Percentiles rank a stretch among this genome's conserved stretches.
Conservation (phyloP, 2,797 vertebrate genomes). For the Rhinichthys osculus region DNA sequence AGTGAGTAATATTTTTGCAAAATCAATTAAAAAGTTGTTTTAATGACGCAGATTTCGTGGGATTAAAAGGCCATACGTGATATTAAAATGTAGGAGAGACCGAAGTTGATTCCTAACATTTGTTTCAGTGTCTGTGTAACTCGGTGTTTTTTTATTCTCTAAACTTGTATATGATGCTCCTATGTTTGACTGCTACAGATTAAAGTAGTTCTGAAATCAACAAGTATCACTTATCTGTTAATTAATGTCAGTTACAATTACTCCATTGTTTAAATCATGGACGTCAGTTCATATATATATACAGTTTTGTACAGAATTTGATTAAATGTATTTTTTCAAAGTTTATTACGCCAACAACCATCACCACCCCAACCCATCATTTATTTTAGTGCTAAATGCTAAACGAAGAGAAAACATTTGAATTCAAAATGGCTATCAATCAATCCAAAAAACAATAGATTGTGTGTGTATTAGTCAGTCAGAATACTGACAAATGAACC, state of each 20-base stretch:
- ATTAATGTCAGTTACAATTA: neutral
- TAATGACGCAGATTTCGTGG: neutral
- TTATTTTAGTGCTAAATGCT: neutral
- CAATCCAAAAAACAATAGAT: neutral
- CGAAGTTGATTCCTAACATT: neutral
- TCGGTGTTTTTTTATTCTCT: neutral
- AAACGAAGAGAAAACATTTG: neutral
- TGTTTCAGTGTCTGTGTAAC: neutral
- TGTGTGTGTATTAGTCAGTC: neutral
- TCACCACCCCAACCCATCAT: too few species aligned
- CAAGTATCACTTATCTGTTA: neutral
- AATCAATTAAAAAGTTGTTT: neutral
- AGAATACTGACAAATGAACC: neutral
- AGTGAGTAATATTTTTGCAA: conserved; percentile 71
- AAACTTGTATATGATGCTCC: neutral
- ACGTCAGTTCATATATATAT: too few species aligned
- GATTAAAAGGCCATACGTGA: neutral
- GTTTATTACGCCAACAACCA: neutral
- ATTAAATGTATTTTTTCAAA: neutral
- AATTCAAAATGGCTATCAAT: neutral
- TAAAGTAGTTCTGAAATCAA: neutral
- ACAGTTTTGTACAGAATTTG: neutral
- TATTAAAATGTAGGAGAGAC: neutral
- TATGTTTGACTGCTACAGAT: neutral
- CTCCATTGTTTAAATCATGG: neutral